These are phyloP conservation scores for Porites rus DNA, from an alignment of 92 coral and sea anemone species.

Conservation along the genomic window DNA sequence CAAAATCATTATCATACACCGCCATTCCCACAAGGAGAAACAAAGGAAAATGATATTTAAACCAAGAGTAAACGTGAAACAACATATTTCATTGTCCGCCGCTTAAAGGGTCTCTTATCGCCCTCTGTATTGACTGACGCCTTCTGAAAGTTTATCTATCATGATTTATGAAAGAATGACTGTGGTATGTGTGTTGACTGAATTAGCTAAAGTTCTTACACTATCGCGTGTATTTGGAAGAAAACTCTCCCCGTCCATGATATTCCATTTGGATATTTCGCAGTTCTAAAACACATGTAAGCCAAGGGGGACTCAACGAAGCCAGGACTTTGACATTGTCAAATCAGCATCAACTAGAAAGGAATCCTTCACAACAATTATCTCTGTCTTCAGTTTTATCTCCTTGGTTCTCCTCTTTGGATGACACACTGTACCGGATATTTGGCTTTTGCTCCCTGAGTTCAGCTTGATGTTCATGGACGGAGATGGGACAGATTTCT, in stretches of 20 bases:
- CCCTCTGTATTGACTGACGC: no score
- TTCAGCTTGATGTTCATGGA: background rate
- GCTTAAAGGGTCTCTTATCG: no score
- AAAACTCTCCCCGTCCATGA: background rate
- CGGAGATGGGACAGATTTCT: background rate
- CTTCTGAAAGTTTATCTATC: no score
- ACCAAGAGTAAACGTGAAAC: no score
- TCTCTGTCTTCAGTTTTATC: background rate
- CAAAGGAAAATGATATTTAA: no score
- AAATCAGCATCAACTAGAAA: background rate
- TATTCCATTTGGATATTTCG: background rate
- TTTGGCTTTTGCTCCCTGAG: background rate
- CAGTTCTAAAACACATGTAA: background rate
- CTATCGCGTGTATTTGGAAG: background rate
- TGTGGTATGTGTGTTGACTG: no score
- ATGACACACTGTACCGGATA: background rate
- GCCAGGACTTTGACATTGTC: background rate
- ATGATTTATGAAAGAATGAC: no score
- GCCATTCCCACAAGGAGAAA: no score
- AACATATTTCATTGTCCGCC: no score
- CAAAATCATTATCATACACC: no score
- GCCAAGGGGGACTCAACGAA: background rate
- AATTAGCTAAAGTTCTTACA: background rate
- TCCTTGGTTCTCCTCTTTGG: no score
- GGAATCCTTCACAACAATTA: background rate